Conservation (phyloP, 2,797 vertebrate genomes). For the Notolabrus celidotus region DNA sequence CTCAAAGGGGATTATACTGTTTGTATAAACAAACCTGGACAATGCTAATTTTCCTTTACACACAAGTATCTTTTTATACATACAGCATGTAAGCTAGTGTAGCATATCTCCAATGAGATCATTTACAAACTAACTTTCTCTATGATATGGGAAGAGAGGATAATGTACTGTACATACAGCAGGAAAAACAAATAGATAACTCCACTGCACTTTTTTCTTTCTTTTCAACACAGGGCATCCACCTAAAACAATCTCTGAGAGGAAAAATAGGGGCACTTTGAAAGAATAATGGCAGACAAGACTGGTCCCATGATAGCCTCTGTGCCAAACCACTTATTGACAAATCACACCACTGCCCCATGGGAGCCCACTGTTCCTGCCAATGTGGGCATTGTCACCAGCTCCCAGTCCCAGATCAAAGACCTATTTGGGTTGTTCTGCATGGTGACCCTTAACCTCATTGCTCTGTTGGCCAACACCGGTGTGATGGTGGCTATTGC, state of each 20-base stretch:
- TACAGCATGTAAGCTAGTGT: not conserved
- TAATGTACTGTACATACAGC: not conserved
- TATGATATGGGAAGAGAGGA: not conserved
- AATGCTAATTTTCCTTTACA: not conserved
- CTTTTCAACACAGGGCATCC: conserved; percentile 43
- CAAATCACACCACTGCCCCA: conserved; percentile 70
- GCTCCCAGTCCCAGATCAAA: conserved; percentile 84
- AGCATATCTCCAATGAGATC: not conserved
- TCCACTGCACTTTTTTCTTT: not conserved
- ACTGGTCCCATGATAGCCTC: conserved; percentile 67
- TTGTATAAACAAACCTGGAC: conserved; percentile 5
- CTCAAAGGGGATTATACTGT: not conserved
- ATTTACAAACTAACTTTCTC: not conserved
- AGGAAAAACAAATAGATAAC: not conserved
- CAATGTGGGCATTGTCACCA: conserved; percentile 81
- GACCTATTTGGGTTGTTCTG: conserved; percentile 89
- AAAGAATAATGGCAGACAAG: conserved; percentile 81
- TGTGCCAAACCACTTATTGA: conserved; percentile 59
- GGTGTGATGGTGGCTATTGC: conserved; percentile 92
- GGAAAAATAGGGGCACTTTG: conserved; percentile 55
- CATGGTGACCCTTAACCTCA: conserved; percentile 91
- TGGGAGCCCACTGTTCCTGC: conserved; percentile 77
- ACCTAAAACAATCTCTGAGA: conserved; percentile 31
- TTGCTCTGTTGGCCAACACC: conserved; percentile 90
- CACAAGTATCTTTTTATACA: conserved; percentile 20